phyloP scores from a whole-genome alignment of 1,140 invertebrate species.

The Drosophila funebris region DNA sequence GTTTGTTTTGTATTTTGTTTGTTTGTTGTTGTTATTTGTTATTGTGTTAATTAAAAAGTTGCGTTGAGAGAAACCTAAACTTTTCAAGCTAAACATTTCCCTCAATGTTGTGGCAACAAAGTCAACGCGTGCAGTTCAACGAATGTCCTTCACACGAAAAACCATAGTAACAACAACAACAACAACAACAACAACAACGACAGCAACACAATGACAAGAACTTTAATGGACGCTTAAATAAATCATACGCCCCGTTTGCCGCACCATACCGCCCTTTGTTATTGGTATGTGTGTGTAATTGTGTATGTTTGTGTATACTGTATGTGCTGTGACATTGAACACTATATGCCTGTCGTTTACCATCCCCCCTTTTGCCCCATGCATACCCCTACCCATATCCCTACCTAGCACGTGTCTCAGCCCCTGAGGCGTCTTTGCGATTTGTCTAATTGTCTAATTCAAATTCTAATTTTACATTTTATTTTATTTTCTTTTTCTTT shows the following conservation, averaged over 20 bases:
- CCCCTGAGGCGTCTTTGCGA: slow-evolving; percentile 36
- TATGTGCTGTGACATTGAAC: slow-evolving; percentile 62
- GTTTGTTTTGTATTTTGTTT: not conserved
- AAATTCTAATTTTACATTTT: slow-evolving; percentile 71
- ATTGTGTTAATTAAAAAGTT: slow-evolving; percentile 53
- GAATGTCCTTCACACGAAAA: slow-evolving; percentile 61
- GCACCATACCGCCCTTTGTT: slow-evolving; percentile 10
- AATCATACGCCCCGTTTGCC: slow-evolving; percentile 70
- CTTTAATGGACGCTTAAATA: slow-evolving; percentile 75
- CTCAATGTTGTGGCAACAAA: slow-evolving; percentile 5
- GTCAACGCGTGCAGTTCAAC: slow-evolving; percentile 60
- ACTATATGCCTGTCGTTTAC: slow-evolving; percentile 4
- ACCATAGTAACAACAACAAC: slow-evolving; percentile 33
- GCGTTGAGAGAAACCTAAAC: slow-evolving; percentile 7
- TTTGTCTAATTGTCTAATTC: slow-evolving; percentile 69
- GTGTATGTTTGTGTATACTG: slow-evolving; percentile 11
- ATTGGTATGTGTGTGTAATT: slow-evolving; percentile 2
- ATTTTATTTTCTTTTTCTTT: slow-evolving; percentile 42
- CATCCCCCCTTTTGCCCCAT: not conserved
- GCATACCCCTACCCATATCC: not conserved
- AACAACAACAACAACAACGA: slow-evolving; percentile 18
- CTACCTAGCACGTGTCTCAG: slow-evolving; percentile 49
- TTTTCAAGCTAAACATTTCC: slow-evolving; percentile 7
- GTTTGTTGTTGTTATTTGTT: slow-evolving; percentile 2
- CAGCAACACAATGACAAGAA: slow-evolving; percentile 53